Base-by-base conservation (phyloP, 2,888 invertebrate genomes). In the Hyalella azteca region DNA sequence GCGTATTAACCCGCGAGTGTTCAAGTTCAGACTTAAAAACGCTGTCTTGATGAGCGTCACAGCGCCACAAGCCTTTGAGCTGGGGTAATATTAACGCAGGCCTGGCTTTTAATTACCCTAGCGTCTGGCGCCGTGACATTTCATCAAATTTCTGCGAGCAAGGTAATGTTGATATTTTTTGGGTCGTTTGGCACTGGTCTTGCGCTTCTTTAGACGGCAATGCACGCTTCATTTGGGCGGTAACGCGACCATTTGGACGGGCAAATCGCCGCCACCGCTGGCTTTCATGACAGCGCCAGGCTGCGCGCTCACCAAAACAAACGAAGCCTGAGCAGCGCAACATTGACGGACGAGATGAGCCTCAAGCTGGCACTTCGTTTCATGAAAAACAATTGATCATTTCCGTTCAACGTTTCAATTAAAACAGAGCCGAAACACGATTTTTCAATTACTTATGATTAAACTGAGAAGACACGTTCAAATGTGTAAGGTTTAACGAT, bases 151-250 rank as follows among this genome's bases (percentile, higher is more conserved):
- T 66, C 66, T 66, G 66, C 66, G 66, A 36, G 29, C 36, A 36
- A 66, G 66, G 29, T 36, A 66, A 66, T 66, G 66, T 36, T 19
- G 66, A 36, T 36, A 29, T 36, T 66, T 66, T 66, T 66, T 66
- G 66, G 36, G 36, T 66, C 66, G 39, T 66, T 66, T 36, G 19
- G 36, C 3, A 36, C 29, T 19, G 66, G 66, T 66, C 66, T 66
- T 66, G 36, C 36, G 22, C 66, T 66, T 66, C 66, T 66, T 66
- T 66, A 66, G 66, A 66, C 36, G 36, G 66, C 66, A 66, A 66
- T 66, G 66, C 66, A 36, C 66, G 66, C 66, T 66, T 66, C 66
- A 66, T 66, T 66, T 66, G 66, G 36, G 11, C 36, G 36, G 66
- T 66, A 66, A 66, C 66, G 66, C 32, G 66, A 7, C 19, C 66